These are phyloP conservation scores for Neotragus moschatus DNA, from an alignment of 2,113 vertebrate species.

Conservation along the genomic window DNA sequence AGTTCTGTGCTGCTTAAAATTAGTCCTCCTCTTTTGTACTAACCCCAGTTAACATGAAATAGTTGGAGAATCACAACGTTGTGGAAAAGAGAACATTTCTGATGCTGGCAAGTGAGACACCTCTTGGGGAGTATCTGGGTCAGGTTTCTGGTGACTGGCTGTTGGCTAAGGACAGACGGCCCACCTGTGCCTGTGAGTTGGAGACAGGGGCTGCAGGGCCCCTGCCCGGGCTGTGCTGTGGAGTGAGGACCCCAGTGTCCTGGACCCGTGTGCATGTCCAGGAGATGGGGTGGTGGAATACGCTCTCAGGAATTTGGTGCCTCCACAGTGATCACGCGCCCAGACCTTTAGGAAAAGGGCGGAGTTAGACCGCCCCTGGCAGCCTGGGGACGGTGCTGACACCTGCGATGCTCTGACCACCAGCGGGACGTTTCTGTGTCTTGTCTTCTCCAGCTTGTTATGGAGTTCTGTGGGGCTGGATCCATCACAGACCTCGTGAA, in stretches of 20 bases:
- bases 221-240: neutral
- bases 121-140: neutral
- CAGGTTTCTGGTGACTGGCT: neutral
- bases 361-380: accelerated
- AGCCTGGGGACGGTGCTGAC: accelerated
- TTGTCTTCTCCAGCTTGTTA: conserved; percentile 89
- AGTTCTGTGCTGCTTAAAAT: neutral
- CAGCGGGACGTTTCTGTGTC: neutral
- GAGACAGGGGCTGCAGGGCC: neutral
- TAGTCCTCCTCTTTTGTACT: neutral
- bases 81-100: neutral
- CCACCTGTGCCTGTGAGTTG: neutral
- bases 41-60: neutral
- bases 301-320: neutral
- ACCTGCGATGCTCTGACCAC: neutral
- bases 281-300: conserved; percentile 50
- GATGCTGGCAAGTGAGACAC: neutral
- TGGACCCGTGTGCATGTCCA: conserved; percentile 15
- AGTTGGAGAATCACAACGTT: neutral
- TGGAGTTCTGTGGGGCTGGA: conserved; percentile 98
- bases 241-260: conserved; percentile 28
- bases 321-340: neutral
- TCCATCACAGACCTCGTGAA: conserved; percentile 99
- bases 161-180: neutral
- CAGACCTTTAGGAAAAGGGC: neutral